phyloP scores from a whole-genome alignment of 1,140 invertebrate genomes.

The Nasonia longicornis region DNA sequence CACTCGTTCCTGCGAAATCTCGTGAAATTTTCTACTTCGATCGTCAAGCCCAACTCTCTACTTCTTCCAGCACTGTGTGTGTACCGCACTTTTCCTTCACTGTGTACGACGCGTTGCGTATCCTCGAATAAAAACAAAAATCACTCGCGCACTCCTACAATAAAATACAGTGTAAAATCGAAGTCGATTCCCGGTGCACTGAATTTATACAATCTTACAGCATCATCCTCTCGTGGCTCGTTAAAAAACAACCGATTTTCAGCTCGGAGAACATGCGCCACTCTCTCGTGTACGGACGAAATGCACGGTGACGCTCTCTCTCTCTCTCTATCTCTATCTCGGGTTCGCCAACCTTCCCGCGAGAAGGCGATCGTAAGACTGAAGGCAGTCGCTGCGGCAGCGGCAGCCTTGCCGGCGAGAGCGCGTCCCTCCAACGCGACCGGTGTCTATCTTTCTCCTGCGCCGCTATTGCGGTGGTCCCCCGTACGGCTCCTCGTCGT shows the following conservation, averaged over 20 bases:
- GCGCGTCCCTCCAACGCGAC: slow-evolving; percentile 37
- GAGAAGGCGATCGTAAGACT: slow-evolving; percentile 67
- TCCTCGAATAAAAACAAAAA: too few relatives aligned
- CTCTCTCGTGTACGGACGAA: slow-evolving; percentile 1
- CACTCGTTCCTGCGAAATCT: not conserved
- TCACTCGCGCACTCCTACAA: not conserved
- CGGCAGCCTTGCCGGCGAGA: slow-evolving; percentile 31
- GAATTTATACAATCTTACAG: too few relatives aligned
- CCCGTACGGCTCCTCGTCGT: not conserved
- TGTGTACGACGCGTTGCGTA: too few relatives aligned
- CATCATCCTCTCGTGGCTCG: too few relatives aligned
- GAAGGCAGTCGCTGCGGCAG: slow-evolving; percentile 50
- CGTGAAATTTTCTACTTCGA: not conserved
- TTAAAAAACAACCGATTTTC: not conserved
- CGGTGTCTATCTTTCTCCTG: slow-evolving; percentile 12
- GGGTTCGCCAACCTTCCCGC: slow-evolving; percentile 62
- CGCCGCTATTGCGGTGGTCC: not conserved
- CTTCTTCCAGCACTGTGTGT: not conserved
- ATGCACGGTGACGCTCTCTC: slow-evolving; percentile 4
- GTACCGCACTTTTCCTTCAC: not conserved
- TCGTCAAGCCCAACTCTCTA: too few relatives aligned
- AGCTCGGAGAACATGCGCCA: not conserved
- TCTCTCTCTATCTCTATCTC: slow-evolving; percentile 27
- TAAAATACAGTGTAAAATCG: not conserved
- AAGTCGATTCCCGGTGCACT: not conserved